Base-by-base conservation (phyloP, 2,888 invertebrate species). In the Mythimna vitellina region DNA sequence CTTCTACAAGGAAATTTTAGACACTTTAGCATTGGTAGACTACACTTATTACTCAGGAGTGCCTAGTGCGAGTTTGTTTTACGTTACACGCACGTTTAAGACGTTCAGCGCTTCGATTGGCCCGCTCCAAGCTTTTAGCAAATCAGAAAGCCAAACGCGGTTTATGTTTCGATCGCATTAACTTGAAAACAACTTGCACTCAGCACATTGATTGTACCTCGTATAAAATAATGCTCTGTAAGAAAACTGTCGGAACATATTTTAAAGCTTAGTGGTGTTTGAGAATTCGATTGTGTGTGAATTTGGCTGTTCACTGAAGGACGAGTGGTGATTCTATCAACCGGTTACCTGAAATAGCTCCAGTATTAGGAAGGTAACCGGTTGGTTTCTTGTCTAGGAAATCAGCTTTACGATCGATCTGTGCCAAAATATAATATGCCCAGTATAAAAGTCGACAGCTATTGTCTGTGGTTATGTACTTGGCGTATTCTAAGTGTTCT, bases 351-450 rank as follows among this genome's bases (percentile, higher is more conserved):
- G 9, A 14, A 32, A 69, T 14, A 29, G 49, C 22, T 61, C 70
- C 35, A 25, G 6, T 32, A 22, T 70, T 29, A 42, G 56, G 69
- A 20, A 12, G 20, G n/a, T 62, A 7, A 5, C 17, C 22, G 17
- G 32, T 69, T 49, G 6, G 49, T 38, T 42, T 61, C 25, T 74
- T 20, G 46, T 10, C 35, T 42, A 20, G 22, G 54, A 25, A 20
- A n/a, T 29, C 8, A 25, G 35, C 35, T 70, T 57, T 32, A 14
- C 5, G 1, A 38, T 20, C 25, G 60, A 70, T 76, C 42, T 42
- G 4, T 35, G 60, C 42, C 56, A 77, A 51, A 62, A 57, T 46
- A 7, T 25, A 46, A 25, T 58, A 17, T 6, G 56, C 14, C 14
- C 9, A 51, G 38, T 60, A 14, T 54, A 1, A 20, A 49, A 49